Percentiles rank a stretch among this genome's conserved stretches.
Conservation (phyloP, 2,113 vertebrate species). For the Embiotoca jacksoni region DNA sequence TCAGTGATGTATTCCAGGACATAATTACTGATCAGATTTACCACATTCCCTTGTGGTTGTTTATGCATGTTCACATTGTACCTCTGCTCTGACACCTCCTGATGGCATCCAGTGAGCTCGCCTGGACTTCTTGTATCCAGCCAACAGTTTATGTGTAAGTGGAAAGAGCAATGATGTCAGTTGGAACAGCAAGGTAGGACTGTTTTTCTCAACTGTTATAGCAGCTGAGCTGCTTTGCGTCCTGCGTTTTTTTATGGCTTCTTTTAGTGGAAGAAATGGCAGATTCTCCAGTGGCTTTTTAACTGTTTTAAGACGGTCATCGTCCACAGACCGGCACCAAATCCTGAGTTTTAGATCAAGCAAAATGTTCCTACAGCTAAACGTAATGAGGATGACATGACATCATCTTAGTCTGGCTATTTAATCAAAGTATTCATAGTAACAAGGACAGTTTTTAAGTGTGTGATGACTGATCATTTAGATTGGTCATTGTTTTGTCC, state of each 20-base stretch:
- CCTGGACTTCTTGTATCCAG: constrained; percentile 27
- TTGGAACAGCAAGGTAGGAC: neutral
- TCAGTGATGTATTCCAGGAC: neutral
- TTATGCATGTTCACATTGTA: neutral
- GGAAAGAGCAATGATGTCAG: constrained; percentile 25
- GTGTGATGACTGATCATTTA: neutral
- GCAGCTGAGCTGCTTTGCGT: neutral
- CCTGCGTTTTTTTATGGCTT: neutral
- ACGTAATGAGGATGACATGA: neutral
- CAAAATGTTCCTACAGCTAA: neutral
- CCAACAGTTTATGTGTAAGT: neutral
- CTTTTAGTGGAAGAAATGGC: neutral
- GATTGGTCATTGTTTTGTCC: neutral
- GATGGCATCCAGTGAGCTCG: neutral
- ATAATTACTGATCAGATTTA: neutral
- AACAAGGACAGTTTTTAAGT: neutral
- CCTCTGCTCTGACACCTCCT: neutral
- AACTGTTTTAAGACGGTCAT: neutral
- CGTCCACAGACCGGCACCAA: neutral
- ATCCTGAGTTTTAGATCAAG: constrained; percentile 14
- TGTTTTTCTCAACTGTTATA: constrained; percentile 12
- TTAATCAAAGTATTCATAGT: neutral
- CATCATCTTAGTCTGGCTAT: neutral
- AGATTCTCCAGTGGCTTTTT: constrained; percentile 1
- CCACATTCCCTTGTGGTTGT: neutral